Evolutionary conservation across 2,888 invertebrate genomes (phyloP).

Genomic region (Dendrolimus pini): DNA sequence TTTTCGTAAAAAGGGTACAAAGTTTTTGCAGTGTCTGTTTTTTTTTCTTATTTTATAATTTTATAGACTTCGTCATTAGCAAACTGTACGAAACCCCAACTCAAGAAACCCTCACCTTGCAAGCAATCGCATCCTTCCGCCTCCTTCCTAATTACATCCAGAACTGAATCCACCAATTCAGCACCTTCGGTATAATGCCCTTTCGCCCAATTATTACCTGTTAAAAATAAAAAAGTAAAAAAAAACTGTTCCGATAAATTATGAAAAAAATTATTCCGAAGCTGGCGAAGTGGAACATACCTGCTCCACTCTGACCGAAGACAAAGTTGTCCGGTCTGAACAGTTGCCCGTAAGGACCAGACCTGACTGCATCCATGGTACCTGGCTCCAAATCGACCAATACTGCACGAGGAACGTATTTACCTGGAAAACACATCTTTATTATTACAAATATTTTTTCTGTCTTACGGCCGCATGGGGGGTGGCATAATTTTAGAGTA

Average conservation of each 20-base stretch:
- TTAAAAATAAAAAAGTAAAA: background rate
- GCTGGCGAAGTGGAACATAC: constrained; percentile 25
- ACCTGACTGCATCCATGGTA: constrained; percentile 91
- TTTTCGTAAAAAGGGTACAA: too few species aligned
- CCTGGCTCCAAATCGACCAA: constrained; percentile 92
- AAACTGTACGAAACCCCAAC: too few species aligned
- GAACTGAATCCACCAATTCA: constrained; percentile 81
- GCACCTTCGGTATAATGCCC: constrained; percentile 87
- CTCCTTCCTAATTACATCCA: constrained; percentile 81
- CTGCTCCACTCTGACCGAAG: constrained; percentile 87
- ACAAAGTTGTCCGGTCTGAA: constrained; percentile 94
- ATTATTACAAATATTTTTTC: too few species aligned
- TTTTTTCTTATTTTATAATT: too few species aligned
- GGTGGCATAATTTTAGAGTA: too few species aligned
- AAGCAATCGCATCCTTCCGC: constrained; percentile 86
- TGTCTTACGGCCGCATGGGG: too few species aligned
- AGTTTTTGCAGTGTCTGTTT: too few species aligned
- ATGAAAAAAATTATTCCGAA: too few species aligned
- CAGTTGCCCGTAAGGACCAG: constrained; percentile 87
- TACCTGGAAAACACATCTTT: constrained; percentile 46
- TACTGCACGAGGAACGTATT: constrained; percentile 90
- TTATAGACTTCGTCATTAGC: too few species aligned
- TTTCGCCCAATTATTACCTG: constrained; percentile 74
- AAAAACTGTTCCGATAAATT: background rate
- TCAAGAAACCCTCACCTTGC: constrained; percentile 67